Evolutionary conservation across 2,888 invertebrate species (phyloP).

Genomic region (Hedychridium roseum): DNA sequence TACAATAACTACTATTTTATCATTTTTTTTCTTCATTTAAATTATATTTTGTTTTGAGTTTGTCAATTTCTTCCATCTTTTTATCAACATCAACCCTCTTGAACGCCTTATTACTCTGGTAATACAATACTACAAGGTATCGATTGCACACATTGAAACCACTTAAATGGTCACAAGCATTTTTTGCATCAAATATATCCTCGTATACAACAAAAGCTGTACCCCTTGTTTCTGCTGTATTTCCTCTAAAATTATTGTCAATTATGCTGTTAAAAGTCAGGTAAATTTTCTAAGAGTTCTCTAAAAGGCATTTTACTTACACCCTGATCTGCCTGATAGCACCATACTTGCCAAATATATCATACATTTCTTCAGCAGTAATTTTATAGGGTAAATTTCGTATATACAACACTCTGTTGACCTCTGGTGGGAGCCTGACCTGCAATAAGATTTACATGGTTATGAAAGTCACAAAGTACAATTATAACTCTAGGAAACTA

Average conservation of each 20-base stretch:
- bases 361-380: constrained; percentile 99
- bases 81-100: constrained; percentile 95
- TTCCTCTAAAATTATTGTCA: constrained; percentile 82
- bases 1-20: no score
- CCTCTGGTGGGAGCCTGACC: constrained; percentile 98
- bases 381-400: constrained; percentile 99
- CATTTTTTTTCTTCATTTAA: constrained; percentile 59
- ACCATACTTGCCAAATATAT: constrained; percentile 99
- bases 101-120: constrained; percentile 95
- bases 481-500: no score
- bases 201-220: constrained; percentile 99
- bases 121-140: constrained; percentile 98
- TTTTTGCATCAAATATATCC: constrained; percentile 99
- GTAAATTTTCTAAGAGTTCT: no score
- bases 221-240: constrained; percentile 96
- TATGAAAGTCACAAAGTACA: no score
- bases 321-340: constrained; percentile 98
- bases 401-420: constrained; percentile 95
- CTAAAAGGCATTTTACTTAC: no score
- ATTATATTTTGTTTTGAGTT: constrained; percentile 90
- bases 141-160: constrained; percentile 99
- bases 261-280: no score
- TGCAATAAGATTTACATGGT: no score
- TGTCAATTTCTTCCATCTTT: constrained; percentile 94
- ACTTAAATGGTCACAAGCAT: constrained; percentile 98